Evolutionary conservation across 64 coral and sea anemone genomes (phyloP).

Genomic region (Montipora capricornis): DNA sequence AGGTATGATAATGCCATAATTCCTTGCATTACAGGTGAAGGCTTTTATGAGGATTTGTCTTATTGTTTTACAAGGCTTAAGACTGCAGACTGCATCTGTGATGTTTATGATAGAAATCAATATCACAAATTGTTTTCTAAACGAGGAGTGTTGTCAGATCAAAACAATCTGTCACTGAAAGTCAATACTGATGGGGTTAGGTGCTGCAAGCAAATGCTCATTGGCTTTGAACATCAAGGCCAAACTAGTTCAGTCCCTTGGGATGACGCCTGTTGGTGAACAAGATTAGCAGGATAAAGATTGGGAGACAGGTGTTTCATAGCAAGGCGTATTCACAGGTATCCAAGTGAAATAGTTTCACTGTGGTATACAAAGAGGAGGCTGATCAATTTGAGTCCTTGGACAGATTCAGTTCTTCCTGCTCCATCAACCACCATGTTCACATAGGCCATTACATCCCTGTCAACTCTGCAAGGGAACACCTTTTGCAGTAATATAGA

Average conservation of each 20-base stretch:
- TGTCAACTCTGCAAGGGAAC: not conserved
- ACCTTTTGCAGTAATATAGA: conserved; percentile 7
- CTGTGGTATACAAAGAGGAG: not conserved
- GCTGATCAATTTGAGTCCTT: not conserved
- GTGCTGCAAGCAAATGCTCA: no score
- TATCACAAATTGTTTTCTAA: conserved; percentile 29
- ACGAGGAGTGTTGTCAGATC: not conserved
- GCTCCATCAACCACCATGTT: not conserved
- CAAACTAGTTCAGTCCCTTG: not conserved
- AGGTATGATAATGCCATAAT: not conserved
- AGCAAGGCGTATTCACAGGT: not conserved
- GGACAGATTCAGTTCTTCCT: conserved; percentile 6
- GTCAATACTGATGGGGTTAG: conserved; percentile 55
- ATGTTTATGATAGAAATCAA: conserved; percentile 31
- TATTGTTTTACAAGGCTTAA: not conserved
- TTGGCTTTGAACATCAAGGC: not conserved
- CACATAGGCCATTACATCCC: not conserved
- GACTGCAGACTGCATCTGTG: not conserved
- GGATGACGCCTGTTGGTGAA: not conserved
- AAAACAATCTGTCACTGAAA: conserved; percentile 32
- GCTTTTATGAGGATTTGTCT: not conserved
- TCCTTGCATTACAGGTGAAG: not conserved
- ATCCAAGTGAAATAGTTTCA: conserved; percentile 4
- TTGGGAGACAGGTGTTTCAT: conserved; percentile 14
- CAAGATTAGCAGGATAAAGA: not conserved